Evolutionary conservation across 2,113 vertebrate genomes (phyloP).

Genomic region (Cyprinus carpio): DNA sequence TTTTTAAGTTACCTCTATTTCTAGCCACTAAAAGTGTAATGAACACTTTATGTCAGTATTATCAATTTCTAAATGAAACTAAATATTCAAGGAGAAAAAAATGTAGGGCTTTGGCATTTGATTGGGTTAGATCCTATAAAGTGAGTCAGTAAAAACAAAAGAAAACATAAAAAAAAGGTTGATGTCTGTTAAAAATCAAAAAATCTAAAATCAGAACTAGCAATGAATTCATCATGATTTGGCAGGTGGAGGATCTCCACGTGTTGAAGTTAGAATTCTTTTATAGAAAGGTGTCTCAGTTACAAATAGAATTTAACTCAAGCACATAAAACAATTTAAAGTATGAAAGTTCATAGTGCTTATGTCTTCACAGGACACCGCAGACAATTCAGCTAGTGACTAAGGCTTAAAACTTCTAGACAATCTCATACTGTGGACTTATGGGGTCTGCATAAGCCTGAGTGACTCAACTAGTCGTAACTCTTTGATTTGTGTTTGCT

Average conservation of each 20-base stretch:
- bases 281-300: background rate
- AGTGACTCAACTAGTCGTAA: background rate
- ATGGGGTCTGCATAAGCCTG: background rate
- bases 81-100: background rate
- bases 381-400: background rate
- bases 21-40: background rate
- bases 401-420: background rate
- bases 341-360: background rate
- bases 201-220: background rate
- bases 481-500: constrained; percentile 17
- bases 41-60: background rate
- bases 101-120: background rate
- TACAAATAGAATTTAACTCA: background rate
- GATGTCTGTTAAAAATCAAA: background rate
- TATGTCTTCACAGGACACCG: background rate
- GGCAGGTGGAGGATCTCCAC: background rate
- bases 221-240: background rate
- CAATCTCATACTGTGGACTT: background rate
- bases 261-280: background rate
- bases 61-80: background rate
- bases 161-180: background rate
- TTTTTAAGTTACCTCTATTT: background rate
- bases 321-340: background rate
- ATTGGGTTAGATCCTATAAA: background rate
- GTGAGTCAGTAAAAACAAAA: background rate